A percentile compares a stretch with the other conserved stretches of the same genome.
Evolutionary conservation across 2,888 invertebrate species (phyloP).

Genomic region (Ophioninae sp.): DNA sequence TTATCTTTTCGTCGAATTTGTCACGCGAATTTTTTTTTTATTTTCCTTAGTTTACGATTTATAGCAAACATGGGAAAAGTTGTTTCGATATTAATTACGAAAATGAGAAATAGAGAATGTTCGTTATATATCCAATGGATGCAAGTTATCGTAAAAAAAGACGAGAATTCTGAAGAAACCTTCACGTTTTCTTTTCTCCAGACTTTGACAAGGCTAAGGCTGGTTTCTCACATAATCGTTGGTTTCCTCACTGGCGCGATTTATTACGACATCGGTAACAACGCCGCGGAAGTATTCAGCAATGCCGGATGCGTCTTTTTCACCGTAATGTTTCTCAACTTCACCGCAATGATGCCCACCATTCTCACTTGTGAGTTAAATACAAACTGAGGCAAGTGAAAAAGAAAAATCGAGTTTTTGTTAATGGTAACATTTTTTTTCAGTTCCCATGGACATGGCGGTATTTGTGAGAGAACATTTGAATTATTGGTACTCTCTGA

Average conservation of each 20-base stretch:
- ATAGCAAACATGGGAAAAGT: no score
- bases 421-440: slow-evolving; percentile 2
- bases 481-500: slow-evolving; percentile 98
- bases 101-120: not conserved
- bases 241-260: slow-evolving; percentile 96
- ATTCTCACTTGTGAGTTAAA: slow-evolving; percentile 95
- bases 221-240: slow-evolving; percentile 93
- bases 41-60: no score
- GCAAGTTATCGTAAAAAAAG: not conserved
- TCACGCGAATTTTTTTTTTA: no score
- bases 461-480: slow-evolving; percentile 97
- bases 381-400: not conserved
- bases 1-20: no score
- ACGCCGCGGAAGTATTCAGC: slow-evolving; percentile 96
- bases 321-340: slow-evolving; percentile 97
- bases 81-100: no score
- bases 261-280: slow-evolving; percentile 96
- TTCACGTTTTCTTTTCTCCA: slow-evolving; percentile 78
- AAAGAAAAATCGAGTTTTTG: not conserved
- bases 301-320: slow-evolving; percentile 98
- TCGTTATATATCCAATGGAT: not conserved
- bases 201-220: slow-evolving; percentile 93
- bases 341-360: slow-evolving; percentile 99
- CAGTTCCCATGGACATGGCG: slow-evolving; percentile 97
- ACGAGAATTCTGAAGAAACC: not conserved